Evolutionary conservation across 2,113 vertebrate species (phyloP).

Genomic region (Podarcis raffonei): DNA sequence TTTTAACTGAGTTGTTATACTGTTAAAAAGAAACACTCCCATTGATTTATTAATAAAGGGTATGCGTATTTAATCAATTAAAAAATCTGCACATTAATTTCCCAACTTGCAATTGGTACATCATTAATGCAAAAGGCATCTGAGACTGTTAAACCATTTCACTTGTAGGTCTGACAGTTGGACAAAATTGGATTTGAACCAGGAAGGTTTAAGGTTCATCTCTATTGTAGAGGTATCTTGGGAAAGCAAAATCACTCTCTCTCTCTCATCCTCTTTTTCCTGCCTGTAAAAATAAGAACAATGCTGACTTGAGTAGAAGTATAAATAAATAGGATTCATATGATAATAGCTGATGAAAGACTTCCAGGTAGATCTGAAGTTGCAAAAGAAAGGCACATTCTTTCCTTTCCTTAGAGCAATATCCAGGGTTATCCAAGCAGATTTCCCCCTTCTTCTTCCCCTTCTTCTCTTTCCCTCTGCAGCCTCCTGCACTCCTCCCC

Average conservation of each 20-base stretch:
- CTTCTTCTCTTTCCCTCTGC: too few relatives aligned
- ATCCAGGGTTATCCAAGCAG: too few relatives aligned
- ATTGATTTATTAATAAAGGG: neutral
- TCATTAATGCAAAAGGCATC: neutral
- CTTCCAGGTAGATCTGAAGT: neutral
- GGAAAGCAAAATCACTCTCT: neutral
- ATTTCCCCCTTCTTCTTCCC: too few relatives aligned
- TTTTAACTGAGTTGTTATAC: neutral
- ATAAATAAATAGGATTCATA: neutral
- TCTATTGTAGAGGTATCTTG: neutral
- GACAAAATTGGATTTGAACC: neutral
- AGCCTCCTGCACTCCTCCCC: too few relatives aligned
- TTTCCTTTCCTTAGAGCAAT: too few relatives aligned
- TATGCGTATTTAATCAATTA: neutral
- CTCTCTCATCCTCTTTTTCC: neutral
- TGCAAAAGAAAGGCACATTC: neutral
- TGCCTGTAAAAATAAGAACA: neutral
- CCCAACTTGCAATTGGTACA: neutral
- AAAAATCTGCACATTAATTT: neutral
- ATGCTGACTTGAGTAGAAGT: neutral
- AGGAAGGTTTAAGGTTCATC: neutral
- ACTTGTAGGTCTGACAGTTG: neutral
- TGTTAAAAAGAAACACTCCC: neutral
- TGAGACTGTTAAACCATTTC: neutral
- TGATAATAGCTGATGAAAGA: neutral